Base-by-base conservation (phyloP, 2,888 invertebrate species). In the Serrognathus titanus region DNA sequence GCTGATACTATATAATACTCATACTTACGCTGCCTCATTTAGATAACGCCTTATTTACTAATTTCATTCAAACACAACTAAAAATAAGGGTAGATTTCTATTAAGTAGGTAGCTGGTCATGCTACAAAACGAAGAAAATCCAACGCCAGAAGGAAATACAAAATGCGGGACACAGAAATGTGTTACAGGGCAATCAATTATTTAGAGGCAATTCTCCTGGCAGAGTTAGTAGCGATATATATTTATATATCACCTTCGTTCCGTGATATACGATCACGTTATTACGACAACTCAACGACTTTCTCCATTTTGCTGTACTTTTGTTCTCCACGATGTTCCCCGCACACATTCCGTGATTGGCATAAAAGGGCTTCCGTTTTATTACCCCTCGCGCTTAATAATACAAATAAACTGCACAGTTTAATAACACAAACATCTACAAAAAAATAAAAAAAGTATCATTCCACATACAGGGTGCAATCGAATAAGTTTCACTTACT, bases 171-270 rank as follows among this genome's bases (percentile, higher is more conserved):
- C 60, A 52, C 64, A 57, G 63, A 63, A 67, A 65, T 68, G 68
- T 64, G 65, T 65, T 67, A 65, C 64, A 48, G 48, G 52, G 63
- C 65, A 59, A 68, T 68, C 66, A 69, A 66, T 68, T 69, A 68
- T 68, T 68, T 68, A 66, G 67, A 59, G 60, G 55, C 62, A 53
- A 64, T 66, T 67, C 62, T 62, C 59, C 47, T 53, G 55, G 58
- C 60, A 57, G 64, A 57, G 66, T 62, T 65, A 67, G 58, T 63
- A 57, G 62, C 62, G 58, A 63, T 66, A 63, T 66, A 65, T 65
- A 65, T 65, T 63, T 65, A 65, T 66, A 61, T 60, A 66, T 58
- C 56, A 57, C 57, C 48, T 53, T 52, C 55, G 54, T 55, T 57
- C 39, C 46, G 48, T 49, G 58, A 59, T 56, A 52, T 59, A 55